Evolutionary conservation across 2,888 invertebrate genomes (phyloP).

Genomic region (Caenorhabditis sp.): DNA sequence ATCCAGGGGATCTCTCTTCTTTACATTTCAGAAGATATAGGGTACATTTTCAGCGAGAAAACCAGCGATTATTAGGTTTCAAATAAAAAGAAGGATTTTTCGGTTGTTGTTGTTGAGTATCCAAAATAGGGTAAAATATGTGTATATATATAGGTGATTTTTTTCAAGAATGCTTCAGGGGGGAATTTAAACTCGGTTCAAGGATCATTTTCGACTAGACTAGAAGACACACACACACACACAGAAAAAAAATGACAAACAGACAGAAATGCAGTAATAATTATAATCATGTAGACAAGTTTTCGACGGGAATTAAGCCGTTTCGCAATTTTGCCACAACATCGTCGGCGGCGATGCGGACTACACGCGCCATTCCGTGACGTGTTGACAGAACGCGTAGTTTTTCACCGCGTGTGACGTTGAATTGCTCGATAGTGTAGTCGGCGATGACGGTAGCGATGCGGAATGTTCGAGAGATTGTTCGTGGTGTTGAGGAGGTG

Average conservation of each 20-base stretch:
- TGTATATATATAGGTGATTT: no score
- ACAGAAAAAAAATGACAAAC: background rate
- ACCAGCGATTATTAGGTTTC: background rate
- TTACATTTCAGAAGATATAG: no score
- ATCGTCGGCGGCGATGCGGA: background rate
- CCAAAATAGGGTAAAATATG: no score
- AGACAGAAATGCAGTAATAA: background rate
- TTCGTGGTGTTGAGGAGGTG: conserved; percentile 12
- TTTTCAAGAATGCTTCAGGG: background rate
- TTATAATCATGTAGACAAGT: background rate
- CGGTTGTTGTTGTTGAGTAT: no score
- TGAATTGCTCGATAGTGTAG: conserved; percentile 27
- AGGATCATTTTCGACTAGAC: conserved; percentile 1
- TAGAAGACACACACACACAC: background rate
- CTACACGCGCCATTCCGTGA: conserved; percentile 37
- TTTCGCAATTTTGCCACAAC: background rate
- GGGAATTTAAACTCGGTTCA: background rate
- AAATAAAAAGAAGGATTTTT: background rate
- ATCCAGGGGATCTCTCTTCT: no score
- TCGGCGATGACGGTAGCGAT: conserved; percentile 15
- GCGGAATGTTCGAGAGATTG: conserved; percentile 12
- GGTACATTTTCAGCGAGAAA: background rate
- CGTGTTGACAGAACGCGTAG: conserved; percentile 55
- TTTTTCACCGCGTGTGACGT: conserved; percentile 46
- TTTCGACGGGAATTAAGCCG: conserved; percentile 11